Evolutionary conservation across 2,113 vertebrate species (phyloP).

Genomic region (Cacatua alba): DNA sequence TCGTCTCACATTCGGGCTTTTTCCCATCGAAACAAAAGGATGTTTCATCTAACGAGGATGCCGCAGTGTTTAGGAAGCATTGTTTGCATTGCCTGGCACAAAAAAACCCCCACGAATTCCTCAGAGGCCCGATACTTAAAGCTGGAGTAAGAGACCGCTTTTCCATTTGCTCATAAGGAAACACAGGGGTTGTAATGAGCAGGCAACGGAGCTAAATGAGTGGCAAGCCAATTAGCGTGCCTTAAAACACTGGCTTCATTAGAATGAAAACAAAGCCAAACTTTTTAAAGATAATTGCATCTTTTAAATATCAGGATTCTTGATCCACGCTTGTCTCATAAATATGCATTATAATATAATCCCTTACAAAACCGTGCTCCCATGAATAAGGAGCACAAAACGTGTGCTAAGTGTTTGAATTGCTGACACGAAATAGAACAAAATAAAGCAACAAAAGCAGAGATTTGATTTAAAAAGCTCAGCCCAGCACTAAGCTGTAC

Average conservation of each 20-base stretch:
- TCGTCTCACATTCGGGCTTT: constrained; percentile 29
- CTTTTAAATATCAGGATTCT: constrained; percentile 70
- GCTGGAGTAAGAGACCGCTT: constrained; percentile 2
- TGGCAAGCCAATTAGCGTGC: constrained; percentile 76
- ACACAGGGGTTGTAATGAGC: constrained; percentile 73
- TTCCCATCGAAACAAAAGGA: constrained; percentile 34
- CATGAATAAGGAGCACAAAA: constrained; percentile 28
- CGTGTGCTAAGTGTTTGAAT: not conserved
- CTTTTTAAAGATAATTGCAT: constrained; percentile 76
- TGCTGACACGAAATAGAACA: not conserved
- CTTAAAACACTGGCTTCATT: constrained; percentile 71
- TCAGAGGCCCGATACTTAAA: not conserved
- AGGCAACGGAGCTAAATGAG: constrained; percentile 8
- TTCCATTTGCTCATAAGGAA: constrained; percentile 72
- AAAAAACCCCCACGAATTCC: not conserved
- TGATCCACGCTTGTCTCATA: constrained; percentile 69
- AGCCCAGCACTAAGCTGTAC: not conserved
- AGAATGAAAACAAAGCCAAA: constrained; percentile 74
- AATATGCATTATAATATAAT: constrained; percentile 71
- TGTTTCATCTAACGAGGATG: not conserved
- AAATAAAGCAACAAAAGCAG: not conserved
- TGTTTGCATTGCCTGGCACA: not conserved
- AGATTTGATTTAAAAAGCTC: not conserved
- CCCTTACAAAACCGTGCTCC: constrained; percentile 16
- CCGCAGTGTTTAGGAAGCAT: not conserved